Percentiles rank a stretch among this genome's conserved stretches.
These are phyloP conservation scores for Lerema accius DNA, from an alignment of 1,140 invertebrate species.

Conservation along the genomic window DNA sequence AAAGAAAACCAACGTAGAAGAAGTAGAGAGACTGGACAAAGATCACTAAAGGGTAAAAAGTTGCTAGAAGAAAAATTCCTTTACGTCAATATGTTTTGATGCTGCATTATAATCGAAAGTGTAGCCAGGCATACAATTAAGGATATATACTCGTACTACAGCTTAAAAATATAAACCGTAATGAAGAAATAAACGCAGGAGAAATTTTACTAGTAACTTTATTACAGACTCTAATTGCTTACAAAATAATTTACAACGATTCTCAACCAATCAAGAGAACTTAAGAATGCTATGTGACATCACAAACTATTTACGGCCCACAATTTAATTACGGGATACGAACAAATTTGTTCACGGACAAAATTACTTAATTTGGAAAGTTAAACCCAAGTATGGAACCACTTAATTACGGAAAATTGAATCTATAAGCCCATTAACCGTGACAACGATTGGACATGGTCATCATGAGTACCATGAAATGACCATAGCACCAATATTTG, in stretches of 20 bases:
- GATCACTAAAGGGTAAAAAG: too few species aligned
- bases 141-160: too few species aligned
- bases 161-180: not conserved
- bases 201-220: not conserved
- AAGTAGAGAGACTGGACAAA: too few species aligned
- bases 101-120: too few species aligned
- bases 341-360: conserved; percentile 10
- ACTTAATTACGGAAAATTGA: conserved; percentile 25
- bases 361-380: conserved; percentile 18
- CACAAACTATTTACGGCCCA: conserved; percentile 1
- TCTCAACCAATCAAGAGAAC: conserved; percentile 21
- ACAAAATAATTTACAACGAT: not conserved
- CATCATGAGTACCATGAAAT: conserved; percentile 11
- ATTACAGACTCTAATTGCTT: not conserved
- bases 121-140: too few species aligned
- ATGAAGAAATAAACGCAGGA: not conserved
- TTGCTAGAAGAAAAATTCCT: too few species aligned
- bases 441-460: conserved; percentile 10
- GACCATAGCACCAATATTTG: conserved; percentile 15
- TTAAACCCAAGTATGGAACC: conserved; percentile 3
- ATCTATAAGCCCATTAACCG: conserved; percentile 20
- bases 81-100: too few species aligned
- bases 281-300: not conserved
- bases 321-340: conserved; percentile 4
- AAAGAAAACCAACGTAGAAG: too few species aligned